Base-by-base conservation (phyloP, 2,113 vertebrate species). In the Gadus macrocephalus region DNA sequence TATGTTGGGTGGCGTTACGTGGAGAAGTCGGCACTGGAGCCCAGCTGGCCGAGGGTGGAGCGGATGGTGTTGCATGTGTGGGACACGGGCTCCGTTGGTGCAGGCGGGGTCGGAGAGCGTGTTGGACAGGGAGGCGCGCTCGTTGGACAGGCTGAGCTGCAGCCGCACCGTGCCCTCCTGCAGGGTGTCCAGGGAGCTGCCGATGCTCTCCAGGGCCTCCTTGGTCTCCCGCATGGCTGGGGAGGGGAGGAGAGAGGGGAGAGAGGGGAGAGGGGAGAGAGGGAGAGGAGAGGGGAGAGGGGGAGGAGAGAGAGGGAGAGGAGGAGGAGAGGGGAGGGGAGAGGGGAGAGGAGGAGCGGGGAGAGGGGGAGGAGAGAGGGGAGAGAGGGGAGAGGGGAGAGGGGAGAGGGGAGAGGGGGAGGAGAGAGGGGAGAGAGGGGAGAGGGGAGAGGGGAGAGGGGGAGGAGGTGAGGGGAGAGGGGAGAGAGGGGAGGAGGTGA, bases 181-280 rank as follows among this genome's bases (percentile, higher is more conserved):
- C 72, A 96, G 84, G 15, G 91, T 89, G 79, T 93, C 92, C 69
- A 95, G 74, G 0, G 92, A 91, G 0, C 84, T 86, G 14, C 89
- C 93, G 80, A 95, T 79, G 0, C 85, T 93, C 87, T 95, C 91
- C 62, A 99, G 81, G 0, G 94, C 90, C 80, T 93, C 93, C 76
- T 92, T 94, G 0, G 94, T 94, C 80, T 95, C 93, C 76, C 86
- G 90, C 90, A 99, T 96, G 15, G 91, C 97, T 99, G 73, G 1
- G 22, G 35, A 8, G 14, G 25, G 59, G 16, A 20, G 16, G 15
- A 38, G 16, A 19, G 2, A 5, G 28, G 0, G 9, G 17, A 31
- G 49, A 15, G 64, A 11, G n/a, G 69, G 11, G 11, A 11, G n/a
- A n/a, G 11, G 16, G 14, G 14, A 35, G 22, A 25, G 22, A 20